Percentiles rank a stretch among this genome's conserved stretches.
These are phyloP conservation scores for Encarsia formosa DNA, from an alignment of 2,888 invertebrate genomes.

Conservation along the genomic window DNA sequence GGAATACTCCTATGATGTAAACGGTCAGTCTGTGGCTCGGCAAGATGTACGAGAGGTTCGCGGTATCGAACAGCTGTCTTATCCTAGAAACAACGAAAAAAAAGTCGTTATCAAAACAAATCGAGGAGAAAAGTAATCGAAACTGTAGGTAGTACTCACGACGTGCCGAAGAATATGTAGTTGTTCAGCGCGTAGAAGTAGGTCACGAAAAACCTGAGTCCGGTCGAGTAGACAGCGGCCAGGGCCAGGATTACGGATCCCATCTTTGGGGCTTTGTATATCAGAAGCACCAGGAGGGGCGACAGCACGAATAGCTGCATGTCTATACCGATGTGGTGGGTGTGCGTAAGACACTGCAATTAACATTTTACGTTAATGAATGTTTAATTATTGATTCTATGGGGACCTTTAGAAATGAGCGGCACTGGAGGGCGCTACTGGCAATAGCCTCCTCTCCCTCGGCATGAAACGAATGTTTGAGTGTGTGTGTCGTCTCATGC, in stretches of 20 bases:
- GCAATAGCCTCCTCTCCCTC: too few relatives aligned
- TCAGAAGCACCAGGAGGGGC: slow-evolving; percentile 57
- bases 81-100: slow-evolving; percentile 52
- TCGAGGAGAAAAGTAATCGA: not conserved
- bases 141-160: slow-evolving; percentile 53
- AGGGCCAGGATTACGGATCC: slow-evolving; percentile 52
- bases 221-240: slow-evolving; percentile 57
- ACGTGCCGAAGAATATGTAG: slow-evolving; percentile 66
- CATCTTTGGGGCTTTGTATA: slow-evolving; percentile 61
- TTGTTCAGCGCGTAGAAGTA: slow-evolving; percentile 60
- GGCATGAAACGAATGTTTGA: not conserved
- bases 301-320: slow-evolving; percentile 64
- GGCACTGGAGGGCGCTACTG: too few relatives aligned
- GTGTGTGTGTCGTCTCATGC: not conserved
- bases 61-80: slow-evolving; percentile 63
- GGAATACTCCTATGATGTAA: slow-evolving; percentile 64
- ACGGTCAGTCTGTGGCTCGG: slow-evolving; percentile 65
- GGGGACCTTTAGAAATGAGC: too few relatives aligned
- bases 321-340: slow-evolving; percentile 69
- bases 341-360: slow-evolving; percentile 64
- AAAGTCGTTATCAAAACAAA: not conserved
- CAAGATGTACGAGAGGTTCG: slow-evolving; percentile 65
- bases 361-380: too few relatives aligned
- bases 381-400: too few relatives aligned
- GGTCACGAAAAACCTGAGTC: slow-evolving; percentile 61